A percentile compares a stretch with the other conserved stretches of the same genome.
phyloP scores from a whole-genome alignment of 92 coral and sea anemone genomes.

The Porites divaricata region DNA sequence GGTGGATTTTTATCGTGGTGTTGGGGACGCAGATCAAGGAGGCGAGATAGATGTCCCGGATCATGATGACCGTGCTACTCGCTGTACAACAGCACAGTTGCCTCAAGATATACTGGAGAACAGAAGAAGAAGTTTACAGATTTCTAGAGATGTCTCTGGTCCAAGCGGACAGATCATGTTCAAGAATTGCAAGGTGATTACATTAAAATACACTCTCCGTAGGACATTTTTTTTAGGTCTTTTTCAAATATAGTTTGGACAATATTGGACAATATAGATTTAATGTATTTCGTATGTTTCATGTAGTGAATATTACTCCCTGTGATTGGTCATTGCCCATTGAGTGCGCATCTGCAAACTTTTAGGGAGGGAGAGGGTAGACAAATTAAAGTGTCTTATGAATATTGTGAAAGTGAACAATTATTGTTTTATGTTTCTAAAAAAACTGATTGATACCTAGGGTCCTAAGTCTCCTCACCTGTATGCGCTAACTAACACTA shows the following conservation, averaged over 20 bases:
- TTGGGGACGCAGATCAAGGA: not conserved
- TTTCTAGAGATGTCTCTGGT: not conserved
- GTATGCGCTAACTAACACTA: slow-evolving; percentile 88
- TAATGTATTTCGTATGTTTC: no score
- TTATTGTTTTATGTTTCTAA: not conserved
- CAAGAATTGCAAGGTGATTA: slow-evolving; percentile 16
- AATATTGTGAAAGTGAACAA: no score
- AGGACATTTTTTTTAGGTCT: no score
- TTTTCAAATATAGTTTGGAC: no score
- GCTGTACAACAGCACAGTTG: slow-evolving; percentile 48
- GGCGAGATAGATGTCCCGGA: slow-evolving; percentile 18
- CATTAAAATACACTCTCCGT: not conserved
- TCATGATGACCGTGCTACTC: slow-evolving; percentile 36
- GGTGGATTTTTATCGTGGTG: slow-evolving; percentile 63
- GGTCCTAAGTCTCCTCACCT: slow-evolving; percentile 90
- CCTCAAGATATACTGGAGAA: slow-evolving; percentile 24
- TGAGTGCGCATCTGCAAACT: no score
- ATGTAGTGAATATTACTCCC: no score
- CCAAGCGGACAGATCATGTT: not conserved
- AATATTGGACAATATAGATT: no score
- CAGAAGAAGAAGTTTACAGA: slow-evolving; percentile 31
- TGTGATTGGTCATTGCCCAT: no score
- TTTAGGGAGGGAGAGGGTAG: no score
- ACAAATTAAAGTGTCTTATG: no score
- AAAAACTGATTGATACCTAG: not conserved